A percentile compares a stretch with the other conserved stretches of the same genome.
Evolutionary conservation across 2,797 vertebrate genomes (phyloP).

Genomic region (Percopsis omiscomaycus): DNA sequence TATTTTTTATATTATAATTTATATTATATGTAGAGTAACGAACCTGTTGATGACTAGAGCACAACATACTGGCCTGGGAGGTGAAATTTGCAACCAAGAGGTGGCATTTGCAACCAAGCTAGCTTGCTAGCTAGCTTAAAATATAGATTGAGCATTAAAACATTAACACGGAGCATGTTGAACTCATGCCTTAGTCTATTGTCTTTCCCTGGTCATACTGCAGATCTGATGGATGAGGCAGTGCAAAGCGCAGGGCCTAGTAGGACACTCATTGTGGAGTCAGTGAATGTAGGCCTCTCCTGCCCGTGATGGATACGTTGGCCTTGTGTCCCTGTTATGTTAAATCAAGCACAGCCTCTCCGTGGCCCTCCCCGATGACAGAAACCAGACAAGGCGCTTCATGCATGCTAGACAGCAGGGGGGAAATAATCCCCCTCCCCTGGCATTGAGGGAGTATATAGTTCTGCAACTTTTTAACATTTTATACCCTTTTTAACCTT

Average conservation of each 20-base stretch:
- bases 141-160: too few species aligned
- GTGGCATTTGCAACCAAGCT: too few species aligned
- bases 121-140: too few species aligned
- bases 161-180: too few species aligned
- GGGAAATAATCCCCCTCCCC: slow-evolving; percentile 22
- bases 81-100: too few species aligned
- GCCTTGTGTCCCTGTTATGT: slow-evolving; percentile 65
- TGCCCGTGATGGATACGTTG: slow-evolving; percentile 59
- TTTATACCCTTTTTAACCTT: slow-evolving; percentile 21
- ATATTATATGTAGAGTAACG: too few species aligned
- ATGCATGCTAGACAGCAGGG: slow-evolving; percentile 30
- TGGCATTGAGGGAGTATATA: slow-evolving; percentile 16
- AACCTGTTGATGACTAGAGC: too few species aligned
- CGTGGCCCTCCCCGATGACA: slow-evolving; percentile 47
- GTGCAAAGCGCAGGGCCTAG: slow-evolving; percentile 27
- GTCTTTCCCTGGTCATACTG: slow-evolving; percentile 41
- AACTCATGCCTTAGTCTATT: slow-evolving; percentile 14
- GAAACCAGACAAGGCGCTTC: slow-evolving; percentile 34
- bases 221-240: slow-evolving; percentile 50
- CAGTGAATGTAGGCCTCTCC: slow-evolving; percentile 48
- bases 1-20: too few species aligned
- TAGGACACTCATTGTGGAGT: slow-evolving; percentile 47
- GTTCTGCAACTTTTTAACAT: slow-evolving; percentile 36
- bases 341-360: slow-evolving; percentile 56
- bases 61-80: too few species aligned